These are phyloP conservation scores for Prorops nasuta DNA, from an alignment of 1,140 invertebrate species.

Conservation along the genomic window DNA sequence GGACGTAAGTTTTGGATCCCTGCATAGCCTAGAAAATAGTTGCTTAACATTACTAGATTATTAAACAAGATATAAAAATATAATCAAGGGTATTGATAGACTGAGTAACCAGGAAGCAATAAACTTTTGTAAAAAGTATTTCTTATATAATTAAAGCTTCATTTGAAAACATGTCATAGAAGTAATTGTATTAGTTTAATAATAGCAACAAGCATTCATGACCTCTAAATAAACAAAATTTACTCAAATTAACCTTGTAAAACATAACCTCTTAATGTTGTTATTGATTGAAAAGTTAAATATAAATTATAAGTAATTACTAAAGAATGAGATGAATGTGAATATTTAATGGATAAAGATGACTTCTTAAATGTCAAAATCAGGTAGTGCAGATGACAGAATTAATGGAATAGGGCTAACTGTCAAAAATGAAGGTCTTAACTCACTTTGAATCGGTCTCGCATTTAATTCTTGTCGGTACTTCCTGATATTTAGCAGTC, in stretches of 20 bases:
- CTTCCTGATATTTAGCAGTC: conserved; percentile 33
- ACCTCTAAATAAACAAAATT: background rate
- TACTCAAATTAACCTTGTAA: background rate
- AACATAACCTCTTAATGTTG: background rate
- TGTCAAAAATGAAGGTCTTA: too few relatives aligned
- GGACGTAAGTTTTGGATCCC: conserved; percentile 35
- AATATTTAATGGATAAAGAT: too few relatives aligned
- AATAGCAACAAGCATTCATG: background rate
- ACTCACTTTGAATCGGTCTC: conserved; percentile 36
- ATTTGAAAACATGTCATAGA: conserved; percentile 4
- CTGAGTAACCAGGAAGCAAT: too few relatives aligned
- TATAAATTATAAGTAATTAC: background rate
- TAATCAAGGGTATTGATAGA: too few relatives aligned
- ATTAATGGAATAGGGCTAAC: too few relatives aligned
- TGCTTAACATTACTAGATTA: background rate
- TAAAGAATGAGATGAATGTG: background rate
- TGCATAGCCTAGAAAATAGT: conserved; percentile 38
- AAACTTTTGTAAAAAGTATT: too few relatives aligned
- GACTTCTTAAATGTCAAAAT: too few relatives aligned
- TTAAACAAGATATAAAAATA: background rate
- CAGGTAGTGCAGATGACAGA: too few relatives aligned
- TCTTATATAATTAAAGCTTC: too few relatives aligned
- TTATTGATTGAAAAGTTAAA: background rate
- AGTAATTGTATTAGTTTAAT: background rate
- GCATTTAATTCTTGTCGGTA: conserved; percentile 26